Conservation (phyloP, 2,888 invertebrate genomes). For the Cataglyphis rosenhaueri region DNA sequence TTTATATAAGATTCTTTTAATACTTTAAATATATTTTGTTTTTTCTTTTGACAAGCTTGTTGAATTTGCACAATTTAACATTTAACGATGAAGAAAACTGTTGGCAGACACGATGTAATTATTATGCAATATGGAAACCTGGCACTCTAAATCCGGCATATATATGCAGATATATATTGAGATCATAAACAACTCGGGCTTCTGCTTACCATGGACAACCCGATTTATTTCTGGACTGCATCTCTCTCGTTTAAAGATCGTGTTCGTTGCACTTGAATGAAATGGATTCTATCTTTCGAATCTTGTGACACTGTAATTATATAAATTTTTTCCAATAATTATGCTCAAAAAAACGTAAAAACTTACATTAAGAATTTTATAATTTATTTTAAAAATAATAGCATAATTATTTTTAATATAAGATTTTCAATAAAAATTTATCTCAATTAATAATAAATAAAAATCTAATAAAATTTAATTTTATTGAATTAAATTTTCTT, state of each 20-base stretch:
- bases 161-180: conserved; percentile 50
- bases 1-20: too few species aligned
- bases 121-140: conserved; percentile 47
- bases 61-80: conserved; percentile 5
- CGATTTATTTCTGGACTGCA: conserved; percentile 61
- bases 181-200: conserved; percentile 51
- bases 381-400: neutral
- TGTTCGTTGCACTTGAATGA: conserved; percentile 25
- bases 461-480: neutral
- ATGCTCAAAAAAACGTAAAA: neutral
- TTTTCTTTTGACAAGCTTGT: neutral
- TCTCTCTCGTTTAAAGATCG: conserved; percentile 13
- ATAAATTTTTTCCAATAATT: neutral
- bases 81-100: conserved; percentile 21
- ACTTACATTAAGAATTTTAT: neutral
- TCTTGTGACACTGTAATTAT: neutral
- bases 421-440: neutral
- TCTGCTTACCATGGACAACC: conserved; percentile 31
- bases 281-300: neutral
- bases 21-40: neutral
- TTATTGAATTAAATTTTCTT: neutral
- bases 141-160: conserved; percentile 42
- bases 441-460: neutral
- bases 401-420: neutral
- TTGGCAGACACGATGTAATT: conserved; percentile 39